A percentile compares a stretch with the other conserved stretches of the same genome.
phyloP scores from a whole-genome alignment of 2,113 vertebrate genomes.

The Aegithalos caudatus region DNA sequence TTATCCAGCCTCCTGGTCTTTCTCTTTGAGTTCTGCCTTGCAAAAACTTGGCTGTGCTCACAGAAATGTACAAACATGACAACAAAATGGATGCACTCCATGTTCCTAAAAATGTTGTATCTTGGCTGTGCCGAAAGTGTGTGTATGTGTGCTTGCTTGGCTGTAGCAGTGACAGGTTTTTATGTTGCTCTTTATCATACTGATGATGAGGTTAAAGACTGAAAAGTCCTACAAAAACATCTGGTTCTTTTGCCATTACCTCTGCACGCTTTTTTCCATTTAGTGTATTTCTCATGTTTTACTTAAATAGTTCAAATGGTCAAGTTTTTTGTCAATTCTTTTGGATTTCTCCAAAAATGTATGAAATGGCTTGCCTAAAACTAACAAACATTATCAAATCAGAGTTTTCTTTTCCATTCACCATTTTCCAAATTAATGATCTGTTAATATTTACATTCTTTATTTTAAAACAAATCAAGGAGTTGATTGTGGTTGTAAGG shows the following conservation, averaged over 20 bases:
- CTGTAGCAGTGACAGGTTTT: not conserved
- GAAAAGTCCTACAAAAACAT: constrained; percentile 10
- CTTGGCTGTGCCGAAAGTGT: constrained; percentile 3
- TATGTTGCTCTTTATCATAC: constrained; percentile 24
- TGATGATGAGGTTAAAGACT: not conserved
- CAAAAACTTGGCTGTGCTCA: constrained; percentile 21
- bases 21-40: constrained; percentile 32
- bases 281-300: not conserved
- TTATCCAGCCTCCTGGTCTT: constrained; percentile 41
- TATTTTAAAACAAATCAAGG: not conserved
- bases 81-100: constrained; percentile 51
- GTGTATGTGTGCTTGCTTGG: not conserved
- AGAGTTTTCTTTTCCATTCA: not conserved
- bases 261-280: constrained; percentile 6
- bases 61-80: constrained; percentile 35
- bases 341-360: not conserved
- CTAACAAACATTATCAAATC: not conserved
- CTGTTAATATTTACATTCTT: not conserved
- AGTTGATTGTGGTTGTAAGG: not conserved
- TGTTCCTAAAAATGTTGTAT: constrained; percentile 45
- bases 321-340: not conserved
- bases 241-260: constrained; percentile 14
- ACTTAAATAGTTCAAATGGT: not conserved
- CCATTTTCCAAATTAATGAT: not conserved
- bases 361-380: not conserved